phyloP scores from a whole-genome alignment of 2,888 invertebrate species.

The Lingula anatina region DNA sequence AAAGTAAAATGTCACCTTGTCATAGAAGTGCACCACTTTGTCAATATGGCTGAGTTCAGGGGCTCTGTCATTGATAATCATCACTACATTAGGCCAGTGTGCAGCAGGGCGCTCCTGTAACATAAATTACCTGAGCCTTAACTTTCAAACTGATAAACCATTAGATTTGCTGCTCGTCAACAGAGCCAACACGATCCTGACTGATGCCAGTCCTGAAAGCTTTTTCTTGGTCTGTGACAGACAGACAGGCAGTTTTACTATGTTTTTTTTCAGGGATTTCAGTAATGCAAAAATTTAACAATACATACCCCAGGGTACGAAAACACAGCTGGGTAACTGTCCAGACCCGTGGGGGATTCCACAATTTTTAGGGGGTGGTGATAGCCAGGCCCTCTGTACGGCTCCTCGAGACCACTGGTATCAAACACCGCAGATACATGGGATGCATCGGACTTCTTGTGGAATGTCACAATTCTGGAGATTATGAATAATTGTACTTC shows the following conservation, averaged over 20 bases:
- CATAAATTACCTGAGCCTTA: no score
- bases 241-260: no score
- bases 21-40: constrained; percentile 58
- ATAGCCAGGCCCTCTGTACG: constrained; percentile 47
- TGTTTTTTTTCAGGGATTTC: no score
- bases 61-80: constrained; percentile 57
- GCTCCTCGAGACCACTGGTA: constrained; percentile 56
- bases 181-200: no score
- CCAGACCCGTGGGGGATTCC: constrained; percentile 54
- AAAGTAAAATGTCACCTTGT: no score
- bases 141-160: no score
- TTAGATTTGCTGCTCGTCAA: no score
- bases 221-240: no score
- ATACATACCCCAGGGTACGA: constrained; percentile 61
- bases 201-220: no score
- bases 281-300: constrained; percentile 47
- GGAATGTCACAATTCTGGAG: constrained; percentile 63
- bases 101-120: constrained; percentile 55
- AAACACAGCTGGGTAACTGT: constrained; percentile 61
- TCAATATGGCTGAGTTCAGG: constrained; percentile 54
- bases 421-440: constrained; percentile 63
- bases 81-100: constrained; percentile 60
- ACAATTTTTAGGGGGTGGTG: constrained; percentile 59
- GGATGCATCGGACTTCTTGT: constrained; percentile 63
- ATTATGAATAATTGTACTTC: constrained; percentile 14